A percentile compares a stretch with the other conserved stretches of the same genome.
phyloP scores from a whole-genome alignment of 2,113 vertebrate genomes.

The Asarcornis scutulata region DNA sequence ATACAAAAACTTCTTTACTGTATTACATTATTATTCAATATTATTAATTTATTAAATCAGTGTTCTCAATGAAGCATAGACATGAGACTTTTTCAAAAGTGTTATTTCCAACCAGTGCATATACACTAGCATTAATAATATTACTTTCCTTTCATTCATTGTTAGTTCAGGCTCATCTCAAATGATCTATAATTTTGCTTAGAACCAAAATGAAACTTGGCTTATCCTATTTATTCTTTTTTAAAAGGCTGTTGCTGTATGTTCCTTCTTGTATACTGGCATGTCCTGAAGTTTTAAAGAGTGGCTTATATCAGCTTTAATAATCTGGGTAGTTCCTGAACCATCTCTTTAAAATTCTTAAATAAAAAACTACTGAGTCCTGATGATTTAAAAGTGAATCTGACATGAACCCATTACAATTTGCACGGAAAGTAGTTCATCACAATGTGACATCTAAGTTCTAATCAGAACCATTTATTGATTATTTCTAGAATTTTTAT shows the following conservation, averaged over 20 bases:
- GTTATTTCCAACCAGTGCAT: not conserved
- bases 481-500: not conserved
- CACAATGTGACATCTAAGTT: not conserved
- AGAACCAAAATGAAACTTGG: not conserved
- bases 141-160: not conserved
- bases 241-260: not conserved
- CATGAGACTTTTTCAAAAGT: not conserved
- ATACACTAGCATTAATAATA: not conserved
- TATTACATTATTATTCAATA: not conserved
- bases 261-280: not conserved
- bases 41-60: not conserved
- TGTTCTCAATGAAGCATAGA: not conserved
- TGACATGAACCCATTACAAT: fast-evolving
- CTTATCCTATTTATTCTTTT: not conserved
- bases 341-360: not conserved
- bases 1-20: not conserved
- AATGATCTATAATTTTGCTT: not conserved
- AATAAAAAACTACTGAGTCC: not conserved
- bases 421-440: not conserved
- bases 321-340: not conserved
- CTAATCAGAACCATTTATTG: not conserved
- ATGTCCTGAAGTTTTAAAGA: not conserved
- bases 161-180: not conserved
- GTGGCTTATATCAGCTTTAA: not conserved
- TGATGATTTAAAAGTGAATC: not conserved